phyloP scores from a whole-genome alignment of 2,888 invertebrate species.

The Eugnorisma glareosa region DNA sequence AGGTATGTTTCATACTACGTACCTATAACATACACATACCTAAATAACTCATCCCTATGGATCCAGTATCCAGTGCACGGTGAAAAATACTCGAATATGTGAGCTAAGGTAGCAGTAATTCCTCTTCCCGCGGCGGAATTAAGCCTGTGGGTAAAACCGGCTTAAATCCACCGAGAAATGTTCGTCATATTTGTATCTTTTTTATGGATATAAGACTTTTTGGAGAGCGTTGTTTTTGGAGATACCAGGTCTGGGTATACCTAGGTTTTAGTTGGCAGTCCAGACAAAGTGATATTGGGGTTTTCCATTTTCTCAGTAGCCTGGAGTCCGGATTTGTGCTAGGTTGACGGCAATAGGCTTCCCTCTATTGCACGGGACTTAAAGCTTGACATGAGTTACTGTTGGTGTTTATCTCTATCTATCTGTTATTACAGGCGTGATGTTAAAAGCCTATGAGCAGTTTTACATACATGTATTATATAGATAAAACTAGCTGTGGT shows the following conservation, averaged over 20 bases:
- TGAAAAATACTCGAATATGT: constrained; percentile 38
- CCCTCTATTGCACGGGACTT: background rate
- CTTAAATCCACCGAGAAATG: constrained; percentile 44
- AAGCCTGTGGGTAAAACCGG: constrained; percentile 41
- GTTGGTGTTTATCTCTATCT: background rate
- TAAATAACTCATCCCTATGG: constrained; percentile 19
- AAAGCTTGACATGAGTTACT: background rate
- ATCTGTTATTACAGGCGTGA: background rate
- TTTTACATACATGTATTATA: background rate
- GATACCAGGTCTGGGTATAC: background rate
- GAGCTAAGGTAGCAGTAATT: constrained; percentile 32
- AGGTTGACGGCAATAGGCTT: background rate
- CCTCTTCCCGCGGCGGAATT: constrained; percentile 34
- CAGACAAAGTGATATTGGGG: background rate
- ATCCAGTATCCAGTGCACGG: constrained; percentile 4
- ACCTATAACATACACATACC: background rate
- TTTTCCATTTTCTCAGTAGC: background rate
- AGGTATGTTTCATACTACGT: background rate
- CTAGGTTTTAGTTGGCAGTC: background rate
- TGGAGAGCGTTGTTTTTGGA: background rate
- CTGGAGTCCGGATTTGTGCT: background rate
- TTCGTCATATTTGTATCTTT: constrained; percentile 23
- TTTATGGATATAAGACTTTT: constrained; percentile 27
- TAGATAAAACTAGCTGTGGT: background rate
- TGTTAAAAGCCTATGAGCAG: background rate